Evolutionary conservation across 1,140 invertebrate species (phyloP).

Genomic region (Ceratina calcarata): DNA sequence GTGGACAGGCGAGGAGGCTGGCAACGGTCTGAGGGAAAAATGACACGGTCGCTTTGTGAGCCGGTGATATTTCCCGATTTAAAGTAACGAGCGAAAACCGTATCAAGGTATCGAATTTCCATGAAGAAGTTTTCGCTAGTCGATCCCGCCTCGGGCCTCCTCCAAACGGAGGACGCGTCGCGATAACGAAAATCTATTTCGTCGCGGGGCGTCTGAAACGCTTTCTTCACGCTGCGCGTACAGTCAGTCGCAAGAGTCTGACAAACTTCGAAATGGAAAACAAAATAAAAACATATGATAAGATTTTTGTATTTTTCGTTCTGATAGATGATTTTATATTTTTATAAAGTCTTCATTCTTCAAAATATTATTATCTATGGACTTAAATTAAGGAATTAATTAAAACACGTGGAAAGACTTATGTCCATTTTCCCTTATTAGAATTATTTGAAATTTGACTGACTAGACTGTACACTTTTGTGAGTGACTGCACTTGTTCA

Average conservation of each 20-base stretch:
- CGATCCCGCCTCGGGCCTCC: constrained; percentile 50
- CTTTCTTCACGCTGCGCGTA: too few relatives aligned
- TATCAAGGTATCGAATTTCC: constrained; percentile 57
- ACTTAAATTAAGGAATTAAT: too few relatives aligned
- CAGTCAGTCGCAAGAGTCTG: too few relatives aligned
- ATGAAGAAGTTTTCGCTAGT: constrained; percentile 46
- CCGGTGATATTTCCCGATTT: constrained; percentile 30
- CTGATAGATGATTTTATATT: too few relatives aligned
- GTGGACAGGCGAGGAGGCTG: background rate
- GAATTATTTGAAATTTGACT: too few relatives aligned
- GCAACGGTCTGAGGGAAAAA: background rate
- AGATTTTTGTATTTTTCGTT: too few relatives aligned
- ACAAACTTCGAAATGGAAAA: too few relatives aligned
- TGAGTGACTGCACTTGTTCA: background rate
- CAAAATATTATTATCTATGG: too few relatives aligned
- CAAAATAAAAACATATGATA: too few relatives aligned
- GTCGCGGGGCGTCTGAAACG: constrained; percentile 56
- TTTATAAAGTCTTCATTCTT: too few relatives aligned
- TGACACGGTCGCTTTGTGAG: background rate
- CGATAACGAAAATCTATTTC: constrained; percentile 73
- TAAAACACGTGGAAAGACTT: too few relatives aligned
- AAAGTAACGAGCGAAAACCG: constrained; percentile 48
- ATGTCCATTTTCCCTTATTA: too few relatives aligned
- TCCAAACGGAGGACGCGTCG: constrained; percentile 36
- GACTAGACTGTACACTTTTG: background rate